Base-by-base conservation (phyloP, 2,888 invertebrate species). In the Tenthredo notha region DNA sequence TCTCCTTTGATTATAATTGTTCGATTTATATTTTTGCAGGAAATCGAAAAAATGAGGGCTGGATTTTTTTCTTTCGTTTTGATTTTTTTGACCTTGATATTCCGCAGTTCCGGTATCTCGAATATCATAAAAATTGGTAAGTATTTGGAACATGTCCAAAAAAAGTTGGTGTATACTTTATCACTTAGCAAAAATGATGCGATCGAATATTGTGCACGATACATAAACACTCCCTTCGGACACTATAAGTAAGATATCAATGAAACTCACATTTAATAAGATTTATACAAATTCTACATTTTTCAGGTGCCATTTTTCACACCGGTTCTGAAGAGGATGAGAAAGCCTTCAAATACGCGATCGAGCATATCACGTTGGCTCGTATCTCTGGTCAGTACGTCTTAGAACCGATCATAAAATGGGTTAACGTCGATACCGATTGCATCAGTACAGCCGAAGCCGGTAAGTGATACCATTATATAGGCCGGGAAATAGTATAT, bases 281-380 rank as follows among this genome's bases (percentile, higher is more conserved):
- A 61, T 21, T 10, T 12, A 61, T 25, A 12, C 4, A 4, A 61
- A 61, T 37, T 72, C 9, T 3, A n/a, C 6, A 86, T 86, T 61
- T 83, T 84, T 15, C 88, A 92, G 92, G 92, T 82, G 91, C 90
- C 25, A 92, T 92, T 85, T 92, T 92, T 87, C 91, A 92, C 85
- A 88, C 85, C 21, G 90, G 87, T 21, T 91, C 92, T 74, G 89
- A 89, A 47, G 89, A 90, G 83, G 87, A 89, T 72, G 82, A 85
- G 54, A 84, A 85, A 40, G 90, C 90, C 29, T 92, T 92, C 78
- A 10, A 43, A 47, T 88, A 87, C 85, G 92, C 92, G 40, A 88
- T 92, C 29, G 58, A 84, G 33, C 87, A 89, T 58, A 58, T 91
- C 37, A 88, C 29, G 84, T 85, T 84, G 58, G 90, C 91, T 78